phyloP scores from a whole-genome alignment of 2,888 invertebrate genomes.

The Aphrophora alni region DNA sequence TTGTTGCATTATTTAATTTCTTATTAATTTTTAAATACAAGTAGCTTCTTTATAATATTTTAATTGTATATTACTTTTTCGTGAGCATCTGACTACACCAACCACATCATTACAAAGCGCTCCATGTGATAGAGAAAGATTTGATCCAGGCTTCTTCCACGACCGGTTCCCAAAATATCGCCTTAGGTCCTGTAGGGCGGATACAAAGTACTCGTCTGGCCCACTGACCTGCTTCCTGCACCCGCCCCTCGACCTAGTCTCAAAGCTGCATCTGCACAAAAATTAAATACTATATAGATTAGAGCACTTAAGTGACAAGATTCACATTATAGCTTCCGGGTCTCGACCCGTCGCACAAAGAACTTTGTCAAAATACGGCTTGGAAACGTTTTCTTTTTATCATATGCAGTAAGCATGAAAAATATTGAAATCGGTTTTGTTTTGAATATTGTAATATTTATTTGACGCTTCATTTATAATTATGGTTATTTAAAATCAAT shows the following conservation, averaged over 20 bases:
- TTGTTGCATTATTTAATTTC: no score
- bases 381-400: no score
- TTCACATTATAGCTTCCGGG: neutral
- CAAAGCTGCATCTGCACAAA: neutral
- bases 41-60: no score
- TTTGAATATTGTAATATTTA: no score
- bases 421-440: no score
- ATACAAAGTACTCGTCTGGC: neutral
- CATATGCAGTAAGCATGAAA: no score
- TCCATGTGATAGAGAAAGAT: neutral
- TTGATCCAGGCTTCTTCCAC: neutral
- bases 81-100: no score
- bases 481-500: no score
- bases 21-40: no score
- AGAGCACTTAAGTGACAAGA: neutral
- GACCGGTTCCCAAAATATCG: slow-evolving; percentile 4
- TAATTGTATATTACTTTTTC: no score
- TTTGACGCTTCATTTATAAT: no score
- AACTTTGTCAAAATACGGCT: no score
- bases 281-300: neutral
- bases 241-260: neutral
- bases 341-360: neutral
- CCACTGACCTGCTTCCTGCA: neutral
- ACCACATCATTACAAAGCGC: neutral
- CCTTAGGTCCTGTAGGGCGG: neutral